Conservation (phyloP, 2,888 invertebrate species). For the Pogonocherus hispidulus region DNA sequence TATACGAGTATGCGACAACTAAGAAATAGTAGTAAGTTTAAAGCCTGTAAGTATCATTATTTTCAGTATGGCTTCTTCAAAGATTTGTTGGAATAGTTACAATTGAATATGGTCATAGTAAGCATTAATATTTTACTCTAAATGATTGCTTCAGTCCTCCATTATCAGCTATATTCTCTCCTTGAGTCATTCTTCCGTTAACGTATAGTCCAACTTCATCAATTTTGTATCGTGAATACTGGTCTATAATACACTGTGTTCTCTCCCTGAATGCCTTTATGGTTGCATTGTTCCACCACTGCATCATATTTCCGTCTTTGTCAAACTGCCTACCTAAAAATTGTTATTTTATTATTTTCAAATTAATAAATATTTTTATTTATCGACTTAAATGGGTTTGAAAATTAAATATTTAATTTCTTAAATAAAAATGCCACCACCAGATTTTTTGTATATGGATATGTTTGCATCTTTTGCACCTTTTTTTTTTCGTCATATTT, state of each 20-base stretch:
- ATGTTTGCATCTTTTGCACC: no score
- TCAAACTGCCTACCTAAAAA: conserved; percentile 86
- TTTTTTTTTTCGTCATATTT: no score
- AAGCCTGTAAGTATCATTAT: no score
- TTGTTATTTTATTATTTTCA: not conserved
- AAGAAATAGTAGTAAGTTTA: no score
- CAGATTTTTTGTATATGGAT: no score
- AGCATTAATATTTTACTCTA: conserved; percentile 71
- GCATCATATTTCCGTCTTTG: conserved; percentile 89
- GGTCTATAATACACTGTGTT: conserved; percentile 89
- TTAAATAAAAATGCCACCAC: no score
- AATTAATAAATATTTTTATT: not conserved
- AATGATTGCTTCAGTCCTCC: conserved; percentile 93
- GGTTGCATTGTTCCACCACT: conserved; percentile 94
- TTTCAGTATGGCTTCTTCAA: no score
- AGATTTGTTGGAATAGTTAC: no score
- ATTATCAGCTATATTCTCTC: conserved; percentile 95
- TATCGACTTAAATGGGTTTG: no score
- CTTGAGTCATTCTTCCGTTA: conserved; percentile 84
- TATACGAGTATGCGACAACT: no score
- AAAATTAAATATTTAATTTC: no score
- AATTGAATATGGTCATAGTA: no score
- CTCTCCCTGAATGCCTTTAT: conserved; percentile 83
- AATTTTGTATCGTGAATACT: conserved; percentile 86
- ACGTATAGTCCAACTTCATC: conserved; percentile 81